A percentile compares a stretch with the other conserved stretches of the same genome.
Evolutionary conservation across 2,113 vertebrate genomes (phyloP).

Genomic region (Equus przewalskii): DNA sequence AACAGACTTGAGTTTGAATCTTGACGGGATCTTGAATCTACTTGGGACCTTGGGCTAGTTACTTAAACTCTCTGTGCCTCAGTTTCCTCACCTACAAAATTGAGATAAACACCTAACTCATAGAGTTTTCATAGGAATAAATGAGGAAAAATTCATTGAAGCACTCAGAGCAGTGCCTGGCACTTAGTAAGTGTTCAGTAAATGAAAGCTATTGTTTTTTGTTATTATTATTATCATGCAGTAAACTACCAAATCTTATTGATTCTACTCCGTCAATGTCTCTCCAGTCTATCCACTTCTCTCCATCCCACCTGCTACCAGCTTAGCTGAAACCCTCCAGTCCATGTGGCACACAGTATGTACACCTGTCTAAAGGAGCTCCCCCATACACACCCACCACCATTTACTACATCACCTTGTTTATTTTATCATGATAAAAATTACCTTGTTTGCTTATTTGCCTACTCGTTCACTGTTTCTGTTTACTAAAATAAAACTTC

Average conservation of each 20-base stretch:
- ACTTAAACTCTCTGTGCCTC: not conserved
- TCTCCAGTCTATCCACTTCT: not conserved
- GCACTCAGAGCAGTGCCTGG: not conserved
- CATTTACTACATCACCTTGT: not conserved
- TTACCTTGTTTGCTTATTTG: not conserved
- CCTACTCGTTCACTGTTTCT: not conserved
- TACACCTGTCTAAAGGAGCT: not conserved
- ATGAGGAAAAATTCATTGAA: not conserved
- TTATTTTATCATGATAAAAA: not conserved
- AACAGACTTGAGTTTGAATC: not conserved
- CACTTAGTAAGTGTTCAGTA: not conserved
- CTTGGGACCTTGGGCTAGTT: not conserved
- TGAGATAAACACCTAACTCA: not conserved
- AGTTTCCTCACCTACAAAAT: not conserved
- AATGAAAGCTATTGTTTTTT: not conserved
- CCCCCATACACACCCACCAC: not conserved
- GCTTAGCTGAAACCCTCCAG: not conserved
- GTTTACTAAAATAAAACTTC: not conserved
- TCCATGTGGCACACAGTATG: not conserved
- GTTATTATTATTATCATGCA: not conserved
- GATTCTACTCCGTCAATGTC: not conserved
- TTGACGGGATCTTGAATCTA: not conserved
- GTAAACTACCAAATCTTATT: not conserved
- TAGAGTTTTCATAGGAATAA: not conserved
- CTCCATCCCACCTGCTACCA: not conserved